Conservation (phyloP, 92 coral and sea anemone genomes). For the Heliopora coerulea region DNA sequence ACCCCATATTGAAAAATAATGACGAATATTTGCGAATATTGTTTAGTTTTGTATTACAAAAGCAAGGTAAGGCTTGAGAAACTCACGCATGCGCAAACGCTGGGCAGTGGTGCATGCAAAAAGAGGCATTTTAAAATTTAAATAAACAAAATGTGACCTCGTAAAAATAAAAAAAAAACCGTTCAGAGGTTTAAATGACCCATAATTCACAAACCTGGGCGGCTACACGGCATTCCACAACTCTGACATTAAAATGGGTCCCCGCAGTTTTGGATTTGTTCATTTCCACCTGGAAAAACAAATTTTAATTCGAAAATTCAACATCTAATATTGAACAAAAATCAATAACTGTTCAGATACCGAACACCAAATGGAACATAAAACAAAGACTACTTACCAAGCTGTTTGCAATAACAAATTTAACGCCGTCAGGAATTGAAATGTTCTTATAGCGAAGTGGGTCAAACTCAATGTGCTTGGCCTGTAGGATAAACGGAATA, state of each 20-base stretch:
- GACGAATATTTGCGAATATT: too few species aligned
- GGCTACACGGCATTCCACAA: conserved; percentile 95
- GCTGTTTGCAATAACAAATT: conserved; percentile 92
- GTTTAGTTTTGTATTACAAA: too few species aligned
- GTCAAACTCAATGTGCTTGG: conserved; percentile 92
- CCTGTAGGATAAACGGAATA: conserved; percentile 63
- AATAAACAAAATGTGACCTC: too few species aligned
- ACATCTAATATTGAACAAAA: background rate
- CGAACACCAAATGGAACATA: too few species aligned
- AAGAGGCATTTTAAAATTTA: too few species aligned
- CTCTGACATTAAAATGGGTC: conserved; percentile 94
- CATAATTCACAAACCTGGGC: conserved; percentile 68
- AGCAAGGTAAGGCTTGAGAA: too few species aligned
- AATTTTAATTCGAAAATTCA: background rate
- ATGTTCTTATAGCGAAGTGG: conserved; percentile 77
- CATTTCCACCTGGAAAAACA: conserved; percentile 85
- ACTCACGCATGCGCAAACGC: too few species aligned
- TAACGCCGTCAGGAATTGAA: conserved; percentile 84
- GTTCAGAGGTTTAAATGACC: too few species aligned
- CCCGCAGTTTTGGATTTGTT: conserved; percentile 94
- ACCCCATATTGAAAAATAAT: too few species aligned
- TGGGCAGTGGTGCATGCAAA: too few species aligned
- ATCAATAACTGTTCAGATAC: too few species aligned
- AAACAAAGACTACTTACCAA: conserved; percentile 65
- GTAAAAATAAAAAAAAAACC: too few species aligned